These are phyloP conservation scores for Leptodirus hochenwartii DNA, from an alignment of 2,888 invertebrate genomes.

Conservation along the genomic window DNA sequence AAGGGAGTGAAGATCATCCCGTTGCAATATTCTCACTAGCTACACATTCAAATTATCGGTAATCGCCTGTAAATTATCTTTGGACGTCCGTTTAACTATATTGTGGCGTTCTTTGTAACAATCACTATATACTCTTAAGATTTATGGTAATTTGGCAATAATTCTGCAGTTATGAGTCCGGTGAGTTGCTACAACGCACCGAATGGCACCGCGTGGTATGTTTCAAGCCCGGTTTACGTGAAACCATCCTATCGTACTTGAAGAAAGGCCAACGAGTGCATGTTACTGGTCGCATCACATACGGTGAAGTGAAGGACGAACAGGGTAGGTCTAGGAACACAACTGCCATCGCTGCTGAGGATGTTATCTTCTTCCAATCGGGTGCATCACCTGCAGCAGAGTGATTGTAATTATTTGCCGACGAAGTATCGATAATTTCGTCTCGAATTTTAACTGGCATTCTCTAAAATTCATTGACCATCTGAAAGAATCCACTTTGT, in stretches of 20 bases:
- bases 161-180: slow-evolving; percentile 59
- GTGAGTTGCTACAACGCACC: slow-evolving; percentile 67
- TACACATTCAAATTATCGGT: slow-evolving; percentile 72
- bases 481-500: too few relatives aligned
- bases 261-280: slow-evolving; percentile 75
- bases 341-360: slow-evolving; percentile 74
- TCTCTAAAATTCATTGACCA: too few relatives aligned
- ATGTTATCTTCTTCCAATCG: slow-evolving; percentile 61
- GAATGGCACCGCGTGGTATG: slow-evolving; percentile 86
- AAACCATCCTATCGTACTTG: slow-evolving; percentile 57
- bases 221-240: slow-evolving; percentile 68
- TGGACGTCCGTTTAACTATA: too few relatives aligned
- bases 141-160: too few relatives aligned
- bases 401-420: too few relatives aligned
- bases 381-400: too few relatives aligned
- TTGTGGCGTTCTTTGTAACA: too few relatives aligned
- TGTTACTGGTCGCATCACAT: slow-evolving; percentile 65
- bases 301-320: slow-evolving; percentile 67
- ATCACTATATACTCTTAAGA: background rate
- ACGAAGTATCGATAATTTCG: too few relatives aligned
- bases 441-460: too few relatives aligned
- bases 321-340: slow-evolving; percentile 51
- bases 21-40: slow-evolving; percentile 80
- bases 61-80: too few relatives aligned
- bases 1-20: slow-evolving; percentile 66